phyloP scores from a whole-genome alignment of 2,797 vertebrate genomes.

The Enteromius paludinosus region DNA sequence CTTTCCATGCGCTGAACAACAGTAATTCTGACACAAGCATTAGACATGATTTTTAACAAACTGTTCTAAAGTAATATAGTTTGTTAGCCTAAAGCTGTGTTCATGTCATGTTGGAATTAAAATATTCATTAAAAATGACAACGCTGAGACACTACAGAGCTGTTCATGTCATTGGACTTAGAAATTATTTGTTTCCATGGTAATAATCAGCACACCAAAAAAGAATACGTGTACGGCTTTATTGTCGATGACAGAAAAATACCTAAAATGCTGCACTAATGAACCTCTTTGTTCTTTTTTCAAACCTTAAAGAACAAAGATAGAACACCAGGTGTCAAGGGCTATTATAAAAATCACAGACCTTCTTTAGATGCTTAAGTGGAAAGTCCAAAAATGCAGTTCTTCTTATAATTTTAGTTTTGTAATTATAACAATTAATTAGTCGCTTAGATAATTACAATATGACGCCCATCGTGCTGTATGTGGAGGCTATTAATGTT shows the following conservation, averaged over 20 bases:
- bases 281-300: background rate
- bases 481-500: background rate
- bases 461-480: no score
- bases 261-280: background rate
- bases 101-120: conserved; percentile 9
- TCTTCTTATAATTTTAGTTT: background rate
- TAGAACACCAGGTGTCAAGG: background rate
- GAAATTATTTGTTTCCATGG: background rate
- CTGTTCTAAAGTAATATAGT: background rate
- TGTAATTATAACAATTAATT: background rate
- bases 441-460: background rate
- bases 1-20: background rate
- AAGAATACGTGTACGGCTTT: background rate
- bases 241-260: background rate
- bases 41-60: background rate
- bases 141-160: background rate
- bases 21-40: background rate
- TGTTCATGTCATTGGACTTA: background rate
- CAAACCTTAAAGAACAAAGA: background rate
- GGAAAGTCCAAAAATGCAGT: background rate
- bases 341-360: background rate
- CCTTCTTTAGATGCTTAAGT: background rate
- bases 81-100: conserved; percentile 1
- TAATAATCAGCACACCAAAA: conserved; percentile 2
- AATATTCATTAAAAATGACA: conserved; percentile 3